phyloP scores from a whole-genome alignment of 1,140 invertebrate genomes.

The Leptinotarsa lineolata region DNA sequence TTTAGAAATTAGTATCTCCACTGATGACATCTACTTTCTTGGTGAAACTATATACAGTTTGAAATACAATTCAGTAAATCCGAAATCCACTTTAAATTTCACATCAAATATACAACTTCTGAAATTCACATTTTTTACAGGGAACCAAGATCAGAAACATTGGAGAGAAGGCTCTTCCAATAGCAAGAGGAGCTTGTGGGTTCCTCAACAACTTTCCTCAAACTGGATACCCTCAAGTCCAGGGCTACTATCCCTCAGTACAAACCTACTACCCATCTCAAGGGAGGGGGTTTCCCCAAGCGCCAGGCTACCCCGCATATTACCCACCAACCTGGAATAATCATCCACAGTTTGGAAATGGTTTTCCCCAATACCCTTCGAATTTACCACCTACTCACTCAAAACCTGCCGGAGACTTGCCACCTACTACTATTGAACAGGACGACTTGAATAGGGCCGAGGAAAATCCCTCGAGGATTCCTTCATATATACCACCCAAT shows the following conservation, averaged over 20 bases:
- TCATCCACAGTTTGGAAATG: neutral
- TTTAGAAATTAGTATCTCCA: too few species aligned
- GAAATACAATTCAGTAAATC: too few species aligned
- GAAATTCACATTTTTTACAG: slow-evolving; percentile 1
- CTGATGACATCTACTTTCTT: too few species aligned
- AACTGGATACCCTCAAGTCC: neutral
- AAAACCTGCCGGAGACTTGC: neutral
- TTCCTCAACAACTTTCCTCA: slow-evolving; percentile 7
- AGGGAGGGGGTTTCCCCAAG: slow-evolving; percentile 12
- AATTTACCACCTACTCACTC: neutral
- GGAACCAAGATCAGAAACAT: slow-evolving; percentile 19
- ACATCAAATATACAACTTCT: too few species aligned
- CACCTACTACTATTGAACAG: neutral
- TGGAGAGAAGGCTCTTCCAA: slow-evolving; percentile 26
- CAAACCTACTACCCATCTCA: neutral
- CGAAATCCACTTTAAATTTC: too few species aligned
- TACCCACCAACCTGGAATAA: neutral
- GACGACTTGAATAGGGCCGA: neutral
- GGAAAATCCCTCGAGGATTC: neutral
- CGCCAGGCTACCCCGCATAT: neutral
- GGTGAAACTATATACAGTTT: too few species aligned
- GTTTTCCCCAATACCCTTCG: neutral
- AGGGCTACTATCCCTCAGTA: slow-evolving; percentile 2
- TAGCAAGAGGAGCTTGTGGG: slow-evolving; percentile 20
- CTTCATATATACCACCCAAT: neutral